Conservation (phyloP, 2,888 invertebrate genomes). For the Furcula furcula region DNA sequence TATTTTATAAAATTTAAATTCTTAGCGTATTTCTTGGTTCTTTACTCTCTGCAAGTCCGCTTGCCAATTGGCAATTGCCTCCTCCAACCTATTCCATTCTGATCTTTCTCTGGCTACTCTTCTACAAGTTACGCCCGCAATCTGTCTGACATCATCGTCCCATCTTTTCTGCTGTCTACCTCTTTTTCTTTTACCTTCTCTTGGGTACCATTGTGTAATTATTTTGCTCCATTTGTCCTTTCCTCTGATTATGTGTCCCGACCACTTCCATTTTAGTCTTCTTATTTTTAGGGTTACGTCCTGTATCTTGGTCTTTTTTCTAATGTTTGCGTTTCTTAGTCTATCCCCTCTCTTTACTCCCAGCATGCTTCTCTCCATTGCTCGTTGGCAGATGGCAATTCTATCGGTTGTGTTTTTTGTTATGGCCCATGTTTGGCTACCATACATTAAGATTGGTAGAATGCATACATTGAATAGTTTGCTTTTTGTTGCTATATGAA, state of each 20-base stretch:
- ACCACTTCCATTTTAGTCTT: too few species aligned
- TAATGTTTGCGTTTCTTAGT: neutral
- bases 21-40: too few species aligned
- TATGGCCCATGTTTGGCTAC: slow-evolving; percentile 1
- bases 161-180: neutral
- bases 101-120: neutral
- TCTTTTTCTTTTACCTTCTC: slow-evolving; percentile 1
- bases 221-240: too few species aligned
- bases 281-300: too few species aligned
- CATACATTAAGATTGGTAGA: slow-evolving; percentile 7
- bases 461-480: slow-evolving; percentile 9
- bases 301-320: too few species aligned
- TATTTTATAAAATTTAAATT: too few species aligned
- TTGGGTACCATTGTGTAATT: too few species aligned
- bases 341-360: neutral
- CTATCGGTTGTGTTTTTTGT: neutral
- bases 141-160: neutral
- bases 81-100: neutral
- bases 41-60: too few species aligned
- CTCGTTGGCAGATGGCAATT: neutral
- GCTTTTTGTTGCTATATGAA: neutral
- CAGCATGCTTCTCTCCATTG: slow-evolving; percentile 1
- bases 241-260: too few species aligned
- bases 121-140: neutral
- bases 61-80: too few species aligned